Conservation (phyloP, 2,888 invertebrate species). For the Eumacrocentrus americanus region DNA sequence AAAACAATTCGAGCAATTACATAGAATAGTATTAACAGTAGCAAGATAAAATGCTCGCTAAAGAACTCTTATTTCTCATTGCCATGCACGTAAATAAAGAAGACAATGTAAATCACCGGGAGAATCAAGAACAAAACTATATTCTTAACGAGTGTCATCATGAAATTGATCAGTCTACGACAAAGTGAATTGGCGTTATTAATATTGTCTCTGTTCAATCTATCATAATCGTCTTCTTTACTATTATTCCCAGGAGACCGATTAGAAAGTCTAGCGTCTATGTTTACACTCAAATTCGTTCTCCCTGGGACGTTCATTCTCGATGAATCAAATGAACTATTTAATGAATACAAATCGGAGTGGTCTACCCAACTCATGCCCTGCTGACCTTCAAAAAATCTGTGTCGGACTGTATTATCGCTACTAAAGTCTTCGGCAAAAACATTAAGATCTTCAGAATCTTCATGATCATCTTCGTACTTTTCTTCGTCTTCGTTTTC, state of each 20-base stretch:
- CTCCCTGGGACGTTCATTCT: background rate
- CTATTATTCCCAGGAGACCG: background rate
- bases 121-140: slow-evolving; percentile 45
- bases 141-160: slow-evolving; percentile 40
- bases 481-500: slow-evolving; percentile 12
- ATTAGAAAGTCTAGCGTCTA: background rate
- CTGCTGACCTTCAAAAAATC: background rate
- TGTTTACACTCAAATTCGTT: background rate
- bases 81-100: slow-evolving; percentile 32
- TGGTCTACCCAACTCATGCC: background rate
- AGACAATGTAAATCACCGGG: slow-evolving; percentile 43
- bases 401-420: background rate
- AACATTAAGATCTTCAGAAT: background rate
- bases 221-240: slow-evolving; percentile 1
- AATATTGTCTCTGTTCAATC: background rate
- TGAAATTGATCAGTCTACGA: slow-evolving; percentile 26
- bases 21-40: background rate
- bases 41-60: background rate
- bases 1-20: too few relatives aligned
- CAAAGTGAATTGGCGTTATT: slow-evolving; percentile 4
- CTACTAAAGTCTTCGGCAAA: background rate
- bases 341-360: background rate
- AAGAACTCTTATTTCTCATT: slow-evolving; percentile 17
- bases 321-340: background rate
- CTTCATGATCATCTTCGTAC: background rate